These are phyloP conservation scores for Holothuria glaberrima DNA, from an alignment of 35 echinoderm and acorn worm species.

Conservation along the genomic window DNA sequence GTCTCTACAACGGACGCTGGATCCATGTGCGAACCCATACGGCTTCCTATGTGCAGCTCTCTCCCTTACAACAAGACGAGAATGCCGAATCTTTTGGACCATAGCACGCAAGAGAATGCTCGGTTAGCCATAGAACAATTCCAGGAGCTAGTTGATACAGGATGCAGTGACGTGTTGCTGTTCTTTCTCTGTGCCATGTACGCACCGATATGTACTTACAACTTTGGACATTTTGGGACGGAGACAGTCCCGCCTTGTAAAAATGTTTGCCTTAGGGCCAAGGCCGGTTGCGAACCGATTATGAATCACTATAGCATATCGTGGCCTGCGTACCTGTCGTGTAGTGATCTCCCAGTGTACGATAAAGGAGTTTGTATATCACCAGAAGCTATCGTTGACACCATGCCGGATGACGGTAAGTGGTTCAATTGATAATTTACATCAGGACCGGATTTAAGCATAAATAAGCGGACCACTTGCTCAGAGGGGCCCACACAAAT, in stretches of 20 bases:
- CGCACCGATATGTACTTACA: slow-evolving; percentile 92
- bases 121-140: slow-evolving; percentile 94
- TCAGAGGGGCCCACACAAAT: too few species aligned
- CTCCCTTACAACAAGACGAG: slow-evolving; percentile 94
- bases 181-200: slow-evolving; percentile 98
- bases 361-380: slow-evolving; percentile 92
- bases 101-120: slow-evolving; percentile 98
- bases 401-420: slow-evolving; percentile 66
- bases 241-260: slow-evolving; percentile 90
- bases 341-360: slow-evolving; percentile 85
- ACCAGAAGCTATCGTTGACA: slow-evolving; percentile 91
- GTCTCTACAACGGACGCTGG: background rate
- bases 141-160: slow-evolving; percentile 78
- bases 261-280: slow-evolving; percentile 78
- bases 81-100: slow-evolving; percentile 94
- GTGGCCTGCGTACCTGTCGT: slow-evolving; percentile 86
- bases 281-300: slow-evolving; percentile 82
- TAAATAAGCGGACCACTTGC: too few species aligned
- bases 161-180: slow-evolving; percentile 76
- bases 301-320: slow-evolving; percentile 80
- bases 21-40: slow-evolving; percentile 74
- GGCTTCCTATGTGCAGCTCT: slow-evolving; percentile 76
- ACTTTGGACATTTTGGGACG: slow-evolving; percentile 67
- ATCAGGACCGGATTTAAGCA: too few species aligned
- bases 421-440: too few species aligned